Conservation (phyloP, 2,113 vertebrate genomes). For the Pterocles gutturalis region DNA sequence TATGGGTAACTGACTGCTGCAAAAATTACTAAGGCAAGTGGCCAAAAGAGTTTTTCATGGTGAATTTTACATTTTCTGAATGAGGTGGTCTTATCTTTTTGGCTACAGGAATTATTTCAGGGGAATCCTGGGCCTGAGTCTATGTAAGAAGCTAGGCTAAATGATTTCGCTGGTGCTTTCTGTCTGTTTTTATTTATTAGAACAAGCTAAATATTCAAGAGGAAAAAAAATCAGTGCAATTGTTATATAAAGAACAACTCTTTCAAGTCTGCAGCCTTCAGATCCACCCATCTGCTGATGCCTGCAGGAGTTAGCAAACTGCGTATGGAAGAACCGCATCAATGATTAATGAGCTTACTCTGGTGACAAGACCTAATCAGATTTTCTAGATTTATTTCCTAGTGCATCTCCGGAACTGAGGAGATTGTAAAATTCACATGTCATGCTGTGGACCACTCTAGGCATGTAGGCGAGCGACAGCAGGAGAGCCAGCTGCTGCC, state of each 20-base stretch:
- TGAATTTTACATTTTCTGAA: slow-evolving; percentile 13
- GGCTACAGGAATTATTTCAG: not conserved
- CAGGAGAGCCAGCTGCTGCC: not conserved
- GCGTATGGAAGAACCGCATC: not conserved
- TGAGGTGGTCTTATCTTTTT: not conserved
- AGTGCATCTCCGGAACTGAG: not conserved
- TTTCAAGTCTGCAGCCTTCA: not conserved
- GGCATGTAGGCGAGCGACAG: not conserved
- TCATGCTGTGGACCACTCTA: not conserved
- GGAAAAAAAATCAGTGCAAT: not conserved
- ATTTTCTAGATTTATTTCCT: slow-evolving; percentile 51
- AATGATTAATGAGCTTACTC: slow-evolving; percentile 28
- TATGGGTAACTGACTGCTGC: not conserved
- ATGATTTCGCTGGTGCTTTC: not conserved
- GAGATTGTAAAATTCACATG: not conserved
- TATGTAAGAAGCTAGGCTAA: not conserved
- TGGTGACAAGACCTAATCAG: slow-evolving; percentile 30
- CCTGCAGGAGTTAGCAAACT: slow-evolving; percentile 3
- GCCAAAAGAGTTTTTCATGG: not conserved
- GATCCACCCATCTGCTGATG: not conserved
- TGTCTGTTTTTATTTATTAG: not conserved
- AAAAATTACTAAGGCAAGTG: not conserved
- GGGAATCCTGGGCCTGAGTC: not conserved
- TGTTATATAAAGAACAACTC: not conserved
- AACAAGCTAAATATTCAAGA: not conserved